Evolutionary conservation across 2,113 vertebrate species (phyloP).

Genomic region (Gila orcuttii): DNA sequence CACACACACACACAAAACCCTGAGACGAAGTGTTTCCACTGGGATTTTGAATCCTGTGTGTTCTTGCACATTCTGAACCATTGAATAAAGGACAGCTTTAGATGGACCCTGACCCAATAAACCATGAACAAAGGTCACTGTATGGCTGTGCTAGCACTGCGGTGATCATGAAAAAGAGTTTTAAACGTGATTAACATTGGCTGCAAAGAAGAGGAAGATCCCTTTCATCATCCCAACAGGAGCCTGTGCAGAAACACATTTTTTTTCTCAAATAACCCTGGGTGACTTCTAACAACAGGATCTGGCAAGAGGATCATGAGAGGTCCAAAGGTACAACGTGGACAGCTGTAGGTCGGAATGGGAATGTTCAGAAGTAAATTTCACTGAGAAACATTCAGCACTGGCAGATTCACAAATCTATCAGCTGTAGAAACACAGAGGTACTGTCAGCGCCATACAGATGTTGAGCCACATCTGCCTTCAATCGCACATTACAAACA

Average conservation of each 20-base stretch:
- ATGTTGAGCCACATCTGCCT: conserved; percentile 46
- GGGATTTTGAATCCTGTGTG: not conserved
- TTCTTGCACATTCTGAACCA: conserved; percentile 13
- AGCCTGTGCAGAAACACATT: not conserved
- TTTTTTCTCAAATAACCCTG: not conserved
- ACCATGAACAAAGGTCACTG: not conserved
- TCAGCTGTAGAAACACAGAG: conserved; percentile 42
- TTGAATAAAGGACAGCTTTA: not conserved
- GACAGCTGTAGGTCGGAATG: not conserved
- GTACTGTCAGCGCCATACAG: conserved; percentile 27
- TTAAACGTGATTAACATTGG: not conserved
- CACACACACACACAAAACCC: too few species aligned
- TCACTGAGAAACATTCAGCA: not conserved
- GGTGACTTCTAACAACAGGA: conserved; percentile 18
- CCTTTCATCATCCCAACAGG: conserved; percentile 17
- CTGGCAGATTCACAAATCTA: conserved; percentile 37
- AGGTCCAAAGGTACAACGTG: conserved; percentile 2
- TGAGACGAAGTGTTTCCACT: not conserved
- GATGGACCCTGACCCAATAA: not conserved
- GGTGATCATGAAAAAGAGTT: not conserved
- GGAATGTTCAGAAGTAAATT: not conserved
- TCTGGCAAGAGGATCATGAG: not conserved
- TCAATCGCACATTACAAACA: conserved; percentile 40
- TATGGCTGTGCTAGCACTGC: not conserved
- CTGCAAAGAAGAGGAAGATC: not conserved